A percentile compares a stretch with the other conserved stretches of the same genome.
Evolutionary conservation across 2,888 invertebrate species (phyloP).

Genomic region (Conomelus anceps): DNA sequence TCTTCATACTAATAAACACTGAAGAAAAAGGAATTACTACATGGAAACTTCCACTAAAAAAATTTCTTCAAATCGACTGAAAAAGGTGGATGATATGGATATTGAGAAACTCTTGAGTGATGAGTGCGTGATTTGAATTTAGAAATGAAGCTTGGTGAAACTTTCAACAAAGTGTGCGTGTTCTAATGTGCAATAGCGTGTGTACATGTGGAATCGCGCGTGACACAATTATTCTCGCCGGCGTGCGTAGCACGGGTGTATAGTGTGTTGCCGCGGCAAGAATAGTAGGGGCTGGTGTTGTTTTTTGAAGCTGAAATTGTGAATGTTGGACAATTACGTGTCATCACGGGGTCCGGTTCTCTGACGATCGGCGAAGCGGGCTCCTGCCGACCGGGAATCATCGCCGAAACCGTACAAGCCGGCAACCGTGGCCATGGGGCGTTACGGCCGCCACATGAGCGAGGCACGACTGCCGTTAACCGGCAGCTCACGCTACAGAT

Average conservation of each 20-base stretch:
- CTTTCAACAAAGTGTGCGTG: neutral
- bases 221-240: no score
- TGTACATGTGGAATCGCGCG: neutral
- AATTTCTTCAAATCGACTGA: neutral
- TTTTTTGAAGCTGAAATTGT: neutral
- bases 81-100: neutral
- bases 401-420: conserved; percentile 73
- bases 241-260: neutral
- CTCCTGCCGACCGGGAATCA: conserved; percentile 53
- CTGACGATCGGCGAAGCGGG: conserved; percentile 25
- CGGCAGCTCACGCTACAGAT: conserved; percentile 37
- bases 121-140: neutral
- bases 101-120: neutral
- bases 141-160: neutral
- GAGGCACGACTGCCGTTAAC: conserved; percentile 5
- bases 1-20: neutral
- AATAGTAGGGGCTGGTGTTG: neutral
- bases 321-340: conserved; percentile 25
- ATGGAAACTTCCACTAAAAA: no score
- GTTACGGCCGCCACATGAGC: neutral
- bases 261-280: neutral
- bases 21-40: no score
- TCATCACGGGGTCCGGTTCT: conserved; percentile 31
- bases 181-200: neutral
- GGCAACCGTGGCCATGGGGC: conserved; percentile 65